A percentile compares a stretch with the other conserved stretches of the same genome.
Evolutionary conservation across 2,113 vertebrate genomes (phyloP).

Genomic region (Panthera uncia): DNA sequence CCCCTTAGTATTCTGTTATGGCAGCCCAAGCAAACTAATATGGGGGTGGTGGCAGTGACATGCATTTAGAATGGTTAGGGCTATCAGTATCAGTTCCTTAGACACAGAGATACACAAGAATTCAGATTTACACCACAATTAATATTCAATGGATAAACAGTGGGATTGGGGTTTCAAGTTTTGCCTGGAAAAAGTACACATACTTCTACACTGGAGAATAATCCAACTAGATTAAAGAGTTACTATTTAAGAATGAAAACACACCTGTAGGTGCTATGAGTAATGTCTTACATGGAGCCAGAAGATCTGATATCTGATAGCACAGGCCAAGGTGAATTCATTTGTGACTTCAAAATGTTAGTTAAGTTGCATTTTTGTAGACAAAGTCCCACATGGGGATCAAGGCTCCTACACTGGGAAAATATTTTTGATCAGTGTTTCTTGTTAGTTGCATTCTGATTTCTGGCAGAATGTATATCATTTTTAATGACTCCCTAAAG

Average conservation of each 20-base stretch:
- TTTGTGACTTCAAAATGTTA: constrained; percentile 17
- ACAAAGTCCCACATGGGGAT: background rate
- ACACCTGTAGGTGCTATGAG: background rate
- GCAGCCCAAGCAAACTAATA: background rate
- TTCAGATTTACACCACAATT: background rate
- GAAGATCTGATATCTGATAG: background rate
- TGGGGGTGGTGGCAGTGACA: background rate
- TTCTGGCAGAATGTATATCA: background rate
- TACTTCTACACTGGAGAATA: background rate
- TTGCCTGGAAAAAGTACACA: background rate
- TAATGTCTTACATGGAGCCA: background rate
- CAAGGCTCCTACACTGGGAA: background rate
- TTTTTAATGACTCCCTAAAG: background rate
- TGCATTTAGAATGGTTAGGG: background rate
- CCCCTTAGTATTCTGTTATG: background rate
- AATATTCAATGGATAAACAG: background rate
- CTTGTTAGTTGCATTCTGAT: constrained; percentile 33
- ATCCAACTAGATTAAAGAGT: background rate
- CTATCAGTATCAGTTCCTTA: background rate
- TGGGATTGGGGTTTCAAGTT: background rate
- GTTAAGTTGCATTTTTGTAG: background rate
- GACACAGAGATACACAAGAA: background rate
- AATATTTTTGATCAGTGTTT: background rate
- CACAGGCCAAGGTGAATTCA: background rate
- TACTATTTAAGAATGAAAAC: background rate